These are phyloP conservation scores for Drosophila jambulina DNA, from an alignment of 1,140 invertebrate species.

Conservation along the genomic window DNA sequence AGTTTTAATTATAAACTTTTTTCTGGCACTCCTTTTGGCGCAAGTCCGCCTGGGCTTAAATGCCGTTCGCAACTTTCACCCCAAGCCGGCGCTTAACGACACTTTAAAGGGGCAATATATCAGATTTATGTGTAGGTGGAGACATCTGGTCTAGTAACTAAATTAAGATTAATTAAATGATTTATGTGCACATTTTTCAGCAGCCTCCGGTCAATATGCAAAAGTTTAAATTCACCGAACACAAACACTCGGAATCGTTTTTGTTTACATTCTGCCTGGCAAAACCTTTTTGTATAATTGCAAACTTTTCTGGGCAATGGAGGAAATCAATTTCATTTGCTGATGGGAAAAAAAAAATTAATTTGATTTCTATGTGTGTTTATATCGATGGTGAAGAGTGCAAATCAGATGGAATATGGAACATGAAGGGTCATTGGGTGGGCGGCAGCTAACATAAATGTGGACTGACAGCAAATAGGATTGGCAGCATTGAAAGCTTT, in stretches of 20 bases:
- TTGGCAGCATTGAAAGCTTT: neutral
- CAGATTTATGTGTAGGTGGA: conserved; percentile 49
- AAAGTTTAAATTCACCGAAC: conserved; percentile 37
- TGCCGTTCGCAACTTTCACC: conserved; percentile 8
- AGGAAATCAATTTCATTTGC: conserved; percentile 72
- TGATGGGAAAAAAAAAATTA: conserved; percentile 46
- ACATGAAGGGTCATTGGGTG: conserved; percentile 28
- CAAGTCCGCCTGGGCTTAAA: conserved; percentile 6
- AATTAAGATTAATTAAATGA: conserved; percentile 65
- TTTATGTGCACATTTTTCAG: conserved; percentile 44
- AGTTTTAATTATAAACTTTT: conserved; percentile 81
- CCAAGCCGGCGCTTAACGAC: conserved; percentile 52
- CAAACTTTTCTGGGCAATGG: conserved; percentile 29
- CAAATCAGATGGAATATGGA: conserved; percentile 50
- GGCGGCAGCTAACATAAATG: conserved; percentile 3
- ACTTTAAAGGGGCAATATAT: conserved; percentile 61
- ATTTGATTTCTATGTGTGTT: conserved; percentile 33
- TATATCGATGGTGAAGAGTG: conserved; percentile 23
- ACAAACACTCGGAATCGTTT: conserved; percentile 36
- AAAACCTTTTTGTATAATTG: conserved; percentile 73
- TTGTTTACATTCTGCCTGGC: conserved; percentile 27
- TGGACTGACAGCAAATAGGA: neutral
- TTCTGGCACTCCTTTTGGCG: conserved; percentile 50
- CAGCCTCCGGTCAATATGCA: conserved; percentile 4
- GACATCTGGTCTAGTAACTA: conserved; percentile 40